phyloP scores from a whole-genome alignment of 1,140 invertebrate species.

The Bombus confusus region DNA sequence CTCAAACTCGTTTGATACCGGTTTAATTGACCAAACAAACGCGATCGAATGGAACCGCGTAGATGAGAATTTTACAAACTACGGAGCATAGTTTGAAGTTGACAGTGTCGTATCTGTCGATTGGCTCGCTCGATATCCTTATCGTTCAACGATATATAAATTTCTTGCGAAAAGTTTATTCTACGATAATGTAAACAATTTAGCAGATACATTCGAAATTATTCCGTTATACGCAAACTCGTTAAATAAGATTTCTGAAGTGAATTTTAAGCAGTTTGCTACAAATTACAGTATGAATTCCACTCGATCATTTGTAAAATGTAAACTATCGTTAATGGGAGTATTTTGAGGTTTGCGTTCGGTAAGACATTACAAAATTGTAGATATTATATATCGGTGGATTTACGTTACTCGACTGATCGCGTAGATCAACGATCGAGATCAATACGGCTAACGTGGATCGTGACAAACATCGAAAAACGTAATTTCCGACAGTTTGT shows the following conservation, averaged over 20 bases:
- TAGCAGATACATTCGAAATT: too few species aligned
- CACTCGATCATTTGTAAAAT: too few species aligned
- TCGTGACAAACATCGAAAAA: constrained; percentile 39
- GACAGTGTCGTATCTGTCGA: constrained; percentile 23
- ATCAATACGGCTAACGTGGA: background rate
- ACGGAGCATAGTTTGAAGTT: constrained; percentile 28
- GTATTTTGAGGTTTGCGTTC: too few species aligned
- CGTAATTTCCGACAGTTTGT: background rate
- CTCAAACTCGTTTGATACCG: constrained; percentile 64
- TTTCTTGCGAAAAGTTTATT: background rate
- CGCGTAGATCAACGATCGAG: constrained; percentile 5
- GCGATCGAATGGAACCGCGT: constrained; percentile 41
- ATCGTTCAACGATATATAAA: background rate
- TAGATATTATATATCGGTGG: too few species aligned
- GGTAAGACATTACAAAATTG: too few species aligned
- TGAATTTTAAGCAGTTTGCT: too few species aligned
- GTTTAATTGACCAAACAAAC: constrained; percentile 55
- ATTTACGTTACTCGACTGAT: background rate
- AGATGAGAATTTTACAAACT: constrained; percentile 45
- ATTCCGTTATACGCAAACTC: too few species aligned
- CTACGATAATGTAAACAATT: background rate
- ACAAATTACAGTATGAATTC: too few species aligned
- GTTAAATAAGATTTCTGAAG: too few species aligned
- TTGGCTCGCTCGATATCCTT: constrained; percentile 6
- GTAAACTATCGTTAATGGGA: too few species aligned